Base-by-base conservation (phyloP, 2,888 invertebrate species). In the Pristionchus maxplancki region DNA sequence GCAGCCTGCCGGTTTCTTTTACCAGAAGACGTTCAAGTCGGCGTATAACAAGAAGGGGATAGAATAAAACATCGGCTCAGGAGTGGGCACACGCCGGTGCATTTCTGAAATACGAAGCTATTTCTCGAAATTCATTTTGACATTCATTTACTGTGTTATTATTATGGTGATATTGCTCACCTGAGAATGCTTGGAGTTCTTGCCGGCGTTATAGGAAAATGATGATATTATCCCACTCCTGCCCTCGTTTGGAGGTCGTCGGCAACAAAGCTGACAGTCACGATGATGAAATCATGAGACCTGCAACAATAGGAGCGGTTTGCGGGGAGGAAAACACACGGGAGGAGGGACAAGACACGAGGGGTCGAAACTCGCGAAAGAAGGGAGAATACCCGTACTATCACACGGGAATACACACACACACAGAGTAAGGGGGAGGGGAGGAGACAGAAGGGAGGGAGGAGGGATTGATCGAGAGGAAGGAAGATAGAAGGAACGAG, bases 391-490 rank as follows among this genome's bases (percentile, higher is more conserved):
- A 67, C 31, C 44, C 44, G 44, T 28, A 78, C 44, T n/a, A 78
- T 28, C 78, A 78, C 78, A 78, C 74, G 40, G 40, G 24, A 74
- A 28, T 40, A 74, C 78, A 58, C 31, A 71, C 71, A 28, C 44
- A 28, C 44, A 48, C 1, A n/a, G 78, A 44, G 44, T 31, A 40
- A 48, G 78, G 44, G n/a, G 6, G 40, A 78, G 37, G 78, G 44
- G 40, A 37, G 31, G 34, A 34, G 31, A 67, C 40, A 48, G 44
- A 28, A 9, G 40, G n/a, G 37, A n/a, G n/a, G 4, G 78, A 8
- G 48, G 20, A n/a, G 44, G 44, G 78, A 78, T 78, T 78, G 78
- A 78, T 78, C 44, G 78, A 78, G n/a, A 78, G n/a, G 71, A 34
- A 44, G 78, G 78, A 74, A 40, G 74, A 78, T 31, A 78, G 78